Evolutionary conservation across 2,113 vertebrate genomes (phyloP).

Genomic region (Phocoena sinus): DNA sequence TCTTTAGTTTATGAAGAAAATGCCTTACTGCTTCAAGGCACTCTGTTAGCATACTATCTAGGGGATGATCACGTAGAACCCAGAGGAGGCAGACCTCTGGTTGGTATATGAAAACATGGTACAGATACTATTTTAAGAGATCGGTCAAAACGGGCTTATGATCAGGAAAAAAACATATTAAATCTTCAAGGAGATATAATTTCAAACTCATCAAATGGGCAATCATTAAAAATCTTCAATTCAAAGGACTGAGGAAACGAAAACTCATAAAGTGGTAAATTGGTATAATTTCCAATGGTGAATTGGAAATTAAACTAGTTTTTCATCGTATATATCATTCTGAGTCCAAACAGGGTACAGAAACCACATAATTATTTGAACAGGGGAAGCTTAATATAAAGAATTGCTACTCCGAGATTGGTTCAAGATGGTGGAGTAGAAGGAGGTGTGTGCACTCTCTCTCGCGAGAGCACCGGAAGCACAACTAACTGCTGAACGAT

Average conservation of each 20-base stretch:
- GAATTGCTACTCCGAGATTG: background rate
- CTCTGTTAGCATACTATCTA: background rate
- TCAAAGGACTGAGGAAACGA: background rate
- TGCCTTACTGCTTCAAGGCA: background rate
- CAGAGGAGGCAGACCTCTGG: background rate
- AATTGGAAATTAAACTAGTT: background rate
- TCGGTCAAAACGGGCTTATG: background rate
- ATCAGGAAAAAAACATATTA: background rate
- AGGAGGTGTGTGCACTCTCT: no score
- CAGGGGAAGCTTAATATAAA: background rate
- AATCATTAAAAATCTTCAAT: background rate
- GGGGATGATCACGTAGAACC: background rate
- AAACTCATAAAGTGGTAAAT: background rate
- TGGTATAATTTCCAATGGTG: background rate
- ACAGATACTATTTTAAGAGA: background rate
- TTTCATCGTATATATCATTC: background rate
- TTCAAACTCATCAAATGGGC: background rate
- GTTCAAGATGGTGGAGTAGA: no score
- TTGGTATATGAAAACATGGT: background rate
- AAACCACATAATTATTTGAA: background rate
- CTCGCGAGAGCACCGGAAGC: no score
- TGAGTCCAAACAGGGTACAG: background rate
- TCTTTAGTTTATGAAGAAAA: background rate
- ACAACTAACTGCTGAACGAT: no score
- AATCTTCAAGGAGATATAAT: background rate